A percentile compares a stretch with the other conserved stretches of the same genome.
Conservation (phyloP, 2,888 invertebrate species). For the Ligdia adustata region DNA sequence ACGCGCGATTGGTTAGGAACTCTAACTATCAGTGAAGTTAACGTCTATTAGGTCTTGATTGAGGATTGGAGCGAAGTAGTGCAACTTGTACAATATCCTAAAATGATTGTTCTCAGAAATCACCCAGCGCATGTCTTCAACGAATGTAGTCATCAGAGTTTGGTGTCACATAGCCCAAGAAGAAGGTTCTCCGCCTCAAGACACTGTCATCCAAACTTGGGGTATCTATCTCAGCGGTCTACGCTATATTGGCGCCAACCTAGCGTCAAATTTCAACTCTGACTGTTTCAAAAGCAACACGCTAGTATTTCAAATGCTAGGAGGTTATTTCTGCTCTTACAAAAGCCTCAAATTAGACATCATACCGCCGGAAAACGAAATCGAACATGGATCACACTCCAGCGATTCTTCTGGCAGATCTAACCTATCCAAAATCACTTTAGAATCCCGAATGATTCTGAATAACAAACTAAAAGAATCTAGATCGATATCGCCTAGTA, state of each 20-base stretch:
- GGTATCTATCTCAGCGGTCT: conserved; percentile 94
- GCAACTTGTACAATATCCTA: too few species aligned
- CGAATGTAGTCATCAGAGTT: conserved; percentile 74
- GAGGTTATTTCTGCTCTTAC: conserved; percentile 91
- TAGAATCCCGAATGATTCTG: conserved; percentile 62
- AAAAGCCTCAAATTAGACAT: conserved; percentile 79
- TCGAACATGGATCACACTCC: conserved; percentile 70
- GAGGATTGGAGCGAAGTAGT: too few species aligned
- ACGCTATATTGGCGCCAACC: conserved; percentile 88
- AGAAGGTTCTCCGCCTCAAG: conserved; percentile 58
- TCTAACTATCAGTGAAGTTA: too few species aligned
- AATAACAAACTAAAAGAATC: conserved; percentile 64
- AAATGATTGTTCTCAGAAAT: conserved; percentile 71
- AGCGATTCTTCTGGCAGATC: conserved; percentile 72
- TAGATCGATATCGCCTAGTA: conserved; percentile 72
- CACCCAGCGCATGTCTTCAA: conserved; percentile 74
- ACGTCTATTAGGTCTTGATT: too few species aligned
- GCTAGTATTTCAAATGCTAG: conserved; percentile 93
- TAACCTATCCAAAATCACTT: conserved; percentile 63
- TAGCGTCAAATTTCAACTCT: conserved; percentile 87
- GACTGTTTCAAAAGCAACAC: conserved; percentile 88
- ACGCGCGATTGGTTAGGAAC: too few species aligned
- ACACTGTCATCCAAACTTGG: conserved; percentile 90
- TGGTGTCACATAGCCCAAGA: conserved; percentile 69
- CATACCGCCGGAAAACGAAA: conserved; percentile 72